Conservation (phyloP, 2,797 vertebrate species). For the Sebastes flavidus region DNA sequence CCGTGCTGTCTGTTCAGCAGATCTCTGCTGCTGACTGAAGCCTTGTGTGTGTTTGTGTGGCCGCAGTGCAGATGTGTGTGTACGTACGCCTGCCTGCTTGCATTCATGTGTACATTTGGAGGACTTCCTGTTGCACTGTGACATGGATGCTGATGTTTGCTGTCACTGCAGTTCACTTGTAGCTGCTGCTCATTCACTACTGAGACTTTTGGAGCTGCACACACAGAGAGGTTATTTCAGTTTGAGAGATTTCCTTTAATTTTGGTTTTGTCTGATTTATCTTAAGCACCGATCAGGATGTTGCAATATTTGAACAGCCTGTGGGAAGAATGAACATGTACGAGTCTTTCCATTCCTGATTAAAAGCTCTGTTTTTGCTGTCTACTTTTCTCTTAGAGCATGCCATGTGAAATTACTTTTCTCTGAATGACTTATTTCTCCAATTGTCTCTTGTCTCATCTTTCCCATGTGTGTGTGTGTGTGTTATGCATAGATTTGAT, state of each 20-base stretch:
- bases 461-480: not conserved
- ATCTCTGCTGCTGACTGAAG: conserved; percentile 72
- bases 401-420: not conserved
- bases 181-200: not conserved
- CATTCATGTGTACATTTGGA: conserved; percentile 11
- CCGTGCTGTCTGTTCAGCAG: conserved; percentile 69
- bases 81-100: conserved; percentile 16
- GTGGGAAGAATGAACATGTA: not conserved
- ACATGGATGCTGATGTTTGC: conserved; percentile 55
- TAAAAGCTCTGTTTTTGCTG: too few relatives aligned
- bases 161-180: conserved; percentile 55
- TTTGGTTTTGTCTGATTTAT: not conserved
- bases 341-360: too few relatives aligned
- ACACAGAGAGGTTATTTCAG: not conserved
- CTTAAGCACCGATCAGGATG: not conserved
- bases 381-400: too few relatives aligned
- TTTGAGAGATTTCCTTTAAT: not conserved
- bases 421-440: too few relatives aligned
- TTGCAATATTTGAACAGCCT: not conserved
- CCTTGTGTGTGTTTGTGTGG: conserved; percentile 42
- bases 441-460: too few relatives aligned
- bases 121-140: conserved; percentile 53
- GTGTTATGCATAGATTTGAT: not conserved
- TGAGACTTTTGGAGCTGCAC: not conserved
- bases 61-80: conserved; percentile 9